A percentile compares a stretch with the other conserved stretches of the same genome.
Evolutionary conservation across 2,888 invertebrate genomes (phyloP).

Genomic region (Drosophila histrio): DNA sequence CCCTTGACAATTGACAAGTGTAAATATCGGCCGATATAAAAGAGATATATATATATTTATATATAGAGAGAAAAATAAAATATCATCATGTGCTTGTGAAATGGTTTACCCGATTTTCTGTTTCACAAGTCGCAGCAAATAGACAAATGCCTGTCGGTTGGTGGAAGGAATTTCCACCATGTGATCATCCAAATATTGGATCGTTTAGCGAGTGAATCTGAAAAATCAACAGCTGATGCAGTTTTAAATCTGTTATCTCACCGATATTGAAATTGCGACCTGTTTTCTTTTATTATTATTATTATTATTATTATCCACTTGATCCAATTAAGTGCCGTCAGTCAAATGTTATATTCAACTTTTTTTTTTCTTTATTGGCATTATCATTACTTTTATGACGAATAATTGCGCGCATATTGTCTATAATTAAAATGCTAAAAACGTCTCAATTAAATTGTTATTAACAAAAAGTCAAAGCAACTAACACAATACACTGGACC

Average conservation of each 20-base stretch:
- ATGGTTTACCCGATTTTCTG: conserved; percentile 28
- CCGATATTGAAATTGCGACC: conserved; percentile 9
- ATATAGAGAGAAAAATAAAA: conserved; percentile 3
- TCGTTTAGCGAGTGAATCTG: conserved; percentile 22
- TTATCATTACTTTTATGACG: conserved; percentile 77
- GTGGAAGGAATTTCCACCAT: conserved; percentile 26
- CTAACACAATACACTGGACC: conserved; percentile 40
- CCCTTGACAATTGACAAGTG: conserved; percentile 16
- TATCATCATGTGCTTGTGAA: conserved; percentile 43
- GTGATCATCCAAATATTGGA: conserved; percentile 26
- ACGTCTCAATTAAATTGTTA: conserved; percentile 77
- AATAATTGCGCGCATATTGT: conserved; percentile 78
- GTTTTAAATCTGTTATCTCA: conserved; percentile 1
- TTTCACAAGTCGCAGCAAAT: not conserved
- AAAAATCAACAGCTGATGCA: conserved; percentile 16
- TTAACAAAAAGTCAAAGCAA: conserved; percentile 70
- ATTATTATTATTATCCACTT: conserved; percentile 9
- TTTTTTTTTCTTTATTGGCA: conserved; percentile 63
- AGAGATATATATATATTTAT: conserved; percentile 24
- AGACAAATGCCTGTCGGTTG: conserved; percentile 10
- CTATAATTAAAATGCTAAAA: conserved; percentile 77
- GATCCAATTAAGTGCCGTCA: conserved; percentile 61
- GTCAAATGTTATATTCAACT: conserved; percentile 41
- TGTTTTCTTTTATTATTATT: not conserved
- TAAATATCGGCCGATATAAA: conserved; percentile 41